phyloP scores from a whole-genome alignment of 2,888 invertebrate species.

The Apamea sordens region DNA sequence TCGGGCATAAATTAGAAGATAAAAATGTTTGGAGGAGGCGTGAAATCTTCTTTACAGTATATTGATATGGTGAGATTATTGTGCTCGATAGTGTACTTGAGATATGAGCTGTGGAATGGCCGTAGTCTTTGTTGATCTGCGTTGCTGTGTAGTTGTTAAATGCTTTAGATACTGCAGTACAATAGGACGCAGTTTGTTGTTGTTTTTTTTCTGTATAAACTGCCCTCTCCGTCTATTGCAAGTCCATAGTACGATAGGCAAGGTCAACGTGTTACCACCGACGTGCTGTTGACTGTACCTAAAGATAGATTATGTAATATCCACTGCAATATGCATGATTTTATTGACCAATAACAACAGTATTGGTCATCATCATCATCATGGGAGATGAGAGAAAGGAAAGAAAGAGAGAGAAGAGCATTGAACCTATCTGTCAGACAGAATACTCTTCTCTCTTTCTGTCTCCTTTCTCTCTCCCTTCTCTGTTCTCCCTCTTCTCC shows the following conservation, averaged over 20 bases:
- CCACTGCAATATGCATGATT: not conserved
- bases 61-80: constrained; percentile 46
- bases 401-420: too few species aligned
- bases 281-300: not conserved
- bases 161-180: not conserved
- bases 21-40: constrained; percentile 60
- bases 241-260: not conserved
- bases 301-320: not conserved
- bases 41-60: constrained; percentile 52
- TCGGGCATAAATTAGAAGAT: constrained; percentile 44
- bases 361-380: not conserved
- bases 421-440: not conserved
- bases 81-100: constrained; percentile 14
- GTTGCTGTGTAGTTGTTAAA: not conserved
- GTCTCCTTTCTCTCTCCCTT: too few species aligned
- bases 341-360: not conserved
- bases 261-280: too few species aligned
- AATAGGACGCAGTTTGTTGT: not conserved
- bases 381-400: not conserved
- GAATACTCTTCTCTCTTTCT: not conserved
- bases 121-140: constrained; percentile 21
- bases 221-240: not conserved
- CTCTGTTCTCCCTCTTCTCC: not conserved
- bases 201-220: not conserved
- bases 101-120: constrained; percentile 32